Base-by-base conservation (phyloP, 2,113 vertebrate species). In the Emberiza fucata region DNA sequence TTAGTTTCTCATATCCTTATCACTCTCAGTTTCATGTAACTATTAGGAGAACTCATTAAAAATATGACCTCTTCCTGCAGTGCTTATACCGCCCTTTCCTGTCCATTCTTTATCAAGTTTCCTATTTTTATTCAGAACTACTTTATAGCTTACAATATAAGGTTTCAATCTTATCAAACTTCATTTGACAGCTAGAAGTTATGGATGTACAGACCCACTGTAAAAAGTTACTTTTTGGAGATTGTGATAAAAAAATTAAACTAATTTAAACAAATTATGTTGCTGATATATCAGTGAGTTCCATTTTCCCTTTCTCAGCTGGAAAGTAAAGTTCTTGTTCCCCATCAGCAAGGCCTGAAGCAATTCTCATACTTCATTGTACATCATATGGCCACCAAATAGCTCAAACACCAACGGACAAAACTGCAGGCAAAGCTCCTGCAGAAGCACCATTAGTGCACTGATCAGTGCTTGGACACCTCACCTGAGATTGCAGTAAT, bases 381-480 rank as follows among this genome's bases (percentile, higher is more conserved):
- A 7, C 7, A 51, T 6, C 35, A 33, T 7, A 54, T 8, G 6
- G 42, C 16, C 31, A 82, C 20, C n/a, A n/a, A 82, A 23, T 2
- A 88, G 48, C 24, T 79, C 33, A 45, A 82, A 73, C 6, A 70
- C 7, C n/a, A 85, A 37, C 10, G 75, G 35, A 48, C 6, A 16
- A 66, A 83, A 78, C 3, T 24, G 39, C 2, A 19, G 76, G 39
- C 18, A 81, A 91, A 81, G 25, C 33, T 76, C 29, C 44, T 66
- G 33, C 35, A 63, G 29, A 66, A 12, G 6, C 17, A 50, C 17
- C 53, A 45, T 9, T 40, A 81, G 6, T 16, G 64, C 42, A n/a
- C 25, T 1, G 0, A 11, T 19, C 53, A 85, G 28, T 11, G 29
- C 31, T 75, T 9, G 0, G 1, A 54, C 24, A 63, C 6, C 14